phyloP scores from a whole-genome alignment of 2,888 invertebrate genomes.

The Amphipyra berbera region DNA sequence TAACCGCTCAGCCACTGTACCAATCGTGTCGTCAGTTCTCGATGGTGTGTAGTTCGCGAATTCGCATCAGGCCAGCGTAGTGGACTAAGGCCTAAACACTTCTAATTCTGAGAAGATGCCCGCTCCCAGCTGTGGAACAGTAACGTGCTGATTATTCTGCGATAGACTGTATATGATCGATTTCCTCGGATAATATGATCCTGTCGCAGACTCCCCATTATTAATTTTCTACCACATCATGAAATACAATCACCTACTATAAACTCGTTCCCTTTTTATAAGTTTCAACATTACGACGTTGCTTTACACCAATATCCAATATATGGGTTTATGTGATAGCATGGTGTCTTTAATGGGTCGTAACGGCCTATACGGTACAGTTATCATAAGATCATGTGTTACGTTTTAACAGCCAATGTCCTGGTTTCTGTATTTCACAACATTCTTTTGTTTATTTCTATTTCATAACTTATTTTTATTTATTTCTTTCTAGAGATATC shows the following conservation, averaged over 20 bases:
- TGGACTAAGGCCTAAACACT: too few relatives aligned
- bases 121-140: too few relatives aligned
- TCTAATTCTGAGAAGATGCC: too few relatives aligned
- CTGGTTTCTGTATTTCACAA: slow-evolving; percentile 4
- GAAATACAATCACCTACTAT: slow-evolving; percentile 16
- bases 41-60: too few relatives aligned
- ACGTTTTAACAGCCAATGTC: slow-evolving; percentile 1
- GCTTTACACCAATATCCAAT: slow-evolving; percentile 34
- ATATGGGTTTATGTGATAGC: slow-evolving; percentile 25
- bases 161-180: too few relatives aligned
- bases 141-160: too few relatives aligned
- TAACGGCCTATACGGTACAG: slow-evolving; percentile 17
- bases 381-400: slow-evolving; percentile 16
- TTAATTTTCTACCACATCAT: slow-evolving; percentile 12
- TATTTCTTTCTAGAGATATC: not conserved
- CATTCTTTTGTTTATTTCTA: not conserved
- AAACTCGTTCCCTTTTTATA: slow-evolving; percentile 50
- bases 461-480: not conserved
- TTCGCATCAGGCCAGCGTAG: too few relatives aligned
- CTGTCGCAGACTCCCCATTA: not conserved
- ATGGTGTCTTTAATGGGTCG: slow-evolving; percentile 35
- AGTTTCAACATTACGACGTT: slow-evolving; percentile 36
- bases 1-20: too few relatives aligned
- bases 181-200: too few relatives aligned
- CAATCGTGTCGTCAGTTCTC: too few relatives aligned